Evolutionary conservation across 1,140 invertebrate genomes (phyloP), one percentile per base, ranked within the genome.

Genomic region (Polyergus mexicanus): DNA sequence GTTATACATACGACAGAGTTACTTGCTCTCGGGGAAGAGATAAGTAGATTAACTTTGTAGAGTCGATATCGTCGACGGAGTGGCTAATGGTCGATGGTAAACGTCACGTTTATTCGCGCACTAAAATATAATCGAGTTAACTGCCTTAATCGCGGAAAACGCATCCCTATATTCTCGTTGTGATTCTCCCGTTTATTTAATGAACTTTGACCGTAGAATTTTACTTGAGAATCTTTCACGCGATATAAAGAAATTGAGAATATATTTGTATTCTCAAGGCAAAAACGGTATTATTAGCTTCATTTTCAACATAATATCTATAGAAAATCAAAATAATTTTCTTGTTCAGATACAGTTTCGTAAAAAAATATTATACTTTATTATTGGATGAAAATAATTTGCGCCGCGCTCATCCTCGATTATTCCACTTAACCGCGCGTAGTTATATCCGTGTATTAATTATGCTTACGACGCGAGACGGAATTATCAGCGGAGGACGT

Each of bases 31-130:
- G 63, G 58, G 75, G 75, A 56, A 89, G 77, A 89, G 63, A 88
- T 91, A 91, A 91, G 90, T 91, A 88, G 89, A 91, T 91, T 91
- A 91, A 91, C 88, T 89, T 90, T 75, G 83, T 75, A 69, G 47
- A 51, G 87, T 25, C 71, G 76, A 89, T 89, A 89, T 66, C 88
- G 78, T 51, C 60, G 72, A 78, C 58, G 41, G 22, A 62, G 16
- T 62, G 76, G 66, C 85, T 89, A 89, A 89, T 89, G 68, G 77
- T 44, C 11, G 65, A 84, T 69, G 35, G 66, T 83, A 86, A 68
- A 72, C 74, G 77, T 80, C 87, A 86, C 56, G 56, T 84, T 35
- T 58, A 28, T 71, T 56, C 35, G 22, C 47, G 10, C 19, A 19
- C 11, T 71, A 71, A 71, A 71, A 72, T 58, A 58, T 58, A 72